Evolutionary conservation across 2,797 vertebrate species (phyloP).

Genomic region (Leuciscus waleckii): DNA sequence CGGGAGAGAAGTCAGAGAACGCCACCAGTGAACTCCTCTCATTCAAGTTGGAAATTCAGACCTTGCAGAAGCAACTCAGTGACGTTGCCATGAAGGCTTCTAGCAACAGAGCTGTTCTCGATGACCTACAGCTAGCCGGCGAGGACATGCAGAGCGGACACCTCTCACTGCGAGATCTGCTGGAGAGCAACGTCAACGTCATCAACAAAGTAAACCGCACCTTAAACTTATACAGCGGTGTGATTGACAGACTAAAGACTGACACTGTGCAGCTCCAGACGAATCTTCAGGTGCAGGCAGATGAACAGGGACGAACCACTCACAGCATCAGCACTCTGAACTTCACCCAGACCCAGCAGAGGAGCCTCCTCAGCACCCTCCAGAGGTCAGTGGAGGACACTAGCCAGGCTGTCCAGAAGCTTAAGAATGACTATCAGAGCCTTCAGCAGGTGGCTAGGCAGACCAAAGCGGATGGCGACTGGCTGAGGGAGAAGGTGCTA

Average conservation of each 20-base stretch:
- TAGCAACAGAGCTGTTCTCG: constrained; percentile 88
- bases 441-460: constrained; percentile 91
- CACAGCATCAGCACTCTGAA: constrained; percentile 90
- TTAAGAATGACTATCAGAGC: constrained; percentile 93
- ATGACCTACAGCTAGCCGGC: constrained; percentile 86
- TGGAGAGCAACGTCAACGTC: constrained; percentile 89
- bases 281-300: constrained; percentile 88
- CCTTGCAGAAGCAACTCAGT: constrained; percentile 86
- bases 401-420: constrained; percentile 89
- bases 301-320: constrained; percentile 82
- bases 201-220: constrained; percentile 91
- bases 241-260: constrained; percentile 88
- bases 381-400: constrained; percentile 93
- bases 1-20: constrained; percentile 88
- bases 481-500: constrained; percentile 94
- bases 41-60: constrained; percentile 88
- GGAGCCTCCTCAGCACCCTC: constrained; percentile 83
- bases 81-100: constrained; percentile 85
- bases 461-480: constrained; percentile 86
- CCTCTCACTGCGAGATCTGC: constrained; percentile 85
- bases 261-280: constrained; percentile 89
- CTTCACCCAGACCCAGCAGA: constrained; percentile 91
- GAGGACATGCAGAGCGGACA: constrained; percentile 86
- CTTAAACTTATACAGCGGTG: constrained; percentile 84
- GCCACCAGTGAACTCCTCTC: constrained; percentile 88